Evolutionary conservation across 2,113 vertebrate genomes (phyloP).

Genomic region (Cepphus grylle): DNA sequence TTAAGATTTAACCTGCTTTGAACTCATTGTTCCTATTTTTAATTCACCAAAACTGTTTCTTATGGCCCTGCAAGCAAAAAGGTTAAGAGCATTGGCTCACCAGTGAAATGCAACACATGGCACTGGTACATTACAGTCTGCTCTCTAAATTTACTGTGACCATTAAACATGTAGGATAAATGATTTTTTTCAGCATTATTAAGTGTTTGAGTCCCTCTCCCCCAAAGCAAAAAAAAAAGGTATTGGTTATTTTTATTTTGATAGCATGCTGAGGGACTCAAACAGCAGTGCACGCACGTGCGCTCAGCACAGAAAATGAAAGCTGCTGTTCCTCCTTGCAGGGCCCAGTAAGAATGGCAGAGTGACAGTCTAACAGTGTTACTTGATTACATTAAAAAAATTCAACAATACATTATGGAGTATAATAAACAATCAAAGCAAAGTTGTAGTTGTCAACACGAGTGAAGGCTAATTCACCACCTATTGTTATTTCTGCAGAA

Average conservation of each 20-base stretch:
- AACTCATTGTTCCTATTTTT: background rate
- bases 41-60: background rate
- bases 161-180: background rate
- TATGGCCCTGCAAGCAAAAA: background rate
- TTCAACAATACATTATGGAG: background rate
- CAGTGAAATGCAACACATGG: background rate
- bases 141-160: background rate
- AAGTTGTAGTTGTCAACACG: background rate
- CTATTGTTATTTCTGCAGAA: background rate
- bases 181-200: background rate
- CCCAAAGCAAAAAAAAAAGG: background rate
- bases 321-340: background rate
- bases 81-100: background rate
- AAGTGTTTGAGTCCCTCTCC: background rate
- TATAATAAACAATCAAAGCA: background rate
- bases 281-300: rapidly evolving
- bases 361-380: background rate
- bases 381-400: background rate
- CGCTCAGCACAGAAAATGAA: rapidly evolving
- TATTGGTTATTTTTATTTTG: background rate
- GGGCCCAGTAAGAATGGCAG: background rate
- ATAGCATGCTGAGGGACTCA: background rate
- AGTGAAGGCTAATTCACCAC: background rate
- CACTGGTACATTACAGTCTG: background rate
- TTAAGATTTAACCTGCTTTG: background rate